Evolutionary conservation across 2,113 vertebrate genomes (phyloP).

Genomic region (Nicator chloris): DNA sequence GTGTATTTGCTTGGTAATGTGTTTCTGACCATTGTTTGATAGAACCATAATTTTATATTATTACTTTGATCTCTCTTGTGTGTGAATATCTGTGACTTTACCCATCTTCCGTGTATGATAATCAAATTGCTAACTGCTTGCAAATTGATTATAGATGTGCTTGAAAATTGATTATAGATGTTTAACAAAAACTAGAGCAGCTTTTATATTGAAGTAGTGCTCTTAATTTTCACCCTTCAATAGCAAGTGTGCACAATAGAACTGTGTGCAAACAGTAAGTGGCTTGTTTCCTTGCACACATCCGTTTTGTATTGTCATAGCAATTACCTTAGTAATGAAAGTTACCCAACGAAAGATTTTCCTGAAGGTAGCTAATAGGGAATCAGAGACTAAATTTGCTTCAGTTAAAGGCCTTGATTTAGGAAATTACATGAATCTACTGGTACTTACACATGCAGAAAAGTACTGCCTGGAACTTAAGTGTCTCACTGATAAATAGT

Average conservation of each 20-base stretch:
- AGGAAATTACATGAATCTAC: neutral
- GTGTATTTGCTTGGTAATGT: neutral
- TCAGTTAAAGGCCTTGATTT: neutral
- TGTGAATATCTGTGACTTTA: neutral
- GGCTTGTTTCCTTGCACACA: neutral
- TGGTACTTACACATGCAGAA: neutral
- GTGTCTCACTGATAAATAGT: neutral
- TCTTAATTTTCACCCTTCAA: neutral
- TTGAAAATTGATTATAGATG: neutral
- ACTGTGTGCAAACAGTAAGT: neutral
- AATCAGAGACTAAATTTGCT: neutral
- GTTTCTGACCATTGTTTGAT: neutral
- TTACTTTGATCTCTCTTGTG: neutral
- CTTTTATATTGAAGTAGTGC: neutral
- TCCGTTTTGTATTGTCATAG: neutral
- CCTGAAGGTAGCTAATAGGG: neutral
- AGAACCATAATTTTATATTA: neutral
- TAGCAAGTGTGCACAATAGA: neutral
- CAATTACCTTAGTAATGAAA: neutral
- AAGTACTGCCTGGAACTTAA: neutral
- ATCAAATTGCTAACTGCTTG: neutral
- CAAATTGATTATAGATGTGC: neutral
- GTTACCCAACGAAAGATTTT: neutral
- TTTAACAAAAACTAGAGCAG: neutral
- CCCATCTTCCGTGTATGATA: neutral